Evolutionary conservation across 2,888 invertebrate genomes (phyloP).

Genomic region (Callyntrura sp.): DNA sequence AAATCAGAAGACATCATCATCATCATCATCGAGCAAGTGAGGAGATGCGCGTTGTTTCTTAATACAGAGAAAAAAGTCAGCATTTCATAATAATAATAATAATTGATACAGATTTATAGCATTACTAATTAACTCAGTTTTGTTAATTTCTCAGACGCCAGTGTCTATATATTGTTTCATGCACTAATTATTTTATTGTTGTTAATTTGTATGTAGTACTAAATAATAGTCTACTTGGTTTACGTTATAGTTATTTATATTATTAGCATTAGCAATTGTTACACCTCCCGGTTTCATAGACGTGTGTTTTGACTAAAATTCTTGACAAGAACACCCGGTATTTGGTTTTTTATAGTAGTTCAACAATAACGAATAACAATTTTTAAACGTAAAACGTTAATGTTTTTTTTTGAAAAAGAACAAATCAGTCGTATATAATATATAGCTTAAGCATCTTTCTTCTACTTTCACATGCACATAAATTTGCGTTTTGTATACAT

Average conservation of each 20-base stretch:
- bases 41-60: neutral
- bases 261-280: constrained; percentile 50
- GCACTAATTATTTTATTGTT: constrained; percentile 27
- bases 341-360: constrained; percentile 13
- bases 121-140: constrained; percentile 41
- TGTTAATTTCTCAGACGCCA: constrained; percentile 38
- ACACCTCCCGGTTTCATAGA: constrained; percentile 52
- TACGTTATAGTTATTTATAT: neutral
- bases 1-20: constrained; percentile 17
- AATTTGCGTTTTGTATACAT: constrained; percentile 5
- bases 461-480: constrained; percentile 2
- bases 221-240: neutral
- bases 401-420: neutral
- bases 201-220: constrained; percentile 34
- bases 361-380: neutral
- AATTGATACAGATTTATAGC: neutral
- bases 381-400: neutral
- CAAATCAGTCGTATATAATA: constrained; percentile 54
- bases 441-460: neutral
- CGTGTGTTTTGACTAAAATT: constrained; percentile 67
- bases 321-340: constrained; percentile 75
- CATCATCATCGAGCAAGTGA: constrained; percentile 15
- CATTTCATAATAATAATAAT: constrained; percentile 10
- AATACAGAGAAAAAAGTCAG: constrained; percentile 39
- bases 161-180: constrained; percentile 3